Conservation (phyloP, 2,797 vertebrate genomes). For the Enteromius afrohamiltoni region DNA sequence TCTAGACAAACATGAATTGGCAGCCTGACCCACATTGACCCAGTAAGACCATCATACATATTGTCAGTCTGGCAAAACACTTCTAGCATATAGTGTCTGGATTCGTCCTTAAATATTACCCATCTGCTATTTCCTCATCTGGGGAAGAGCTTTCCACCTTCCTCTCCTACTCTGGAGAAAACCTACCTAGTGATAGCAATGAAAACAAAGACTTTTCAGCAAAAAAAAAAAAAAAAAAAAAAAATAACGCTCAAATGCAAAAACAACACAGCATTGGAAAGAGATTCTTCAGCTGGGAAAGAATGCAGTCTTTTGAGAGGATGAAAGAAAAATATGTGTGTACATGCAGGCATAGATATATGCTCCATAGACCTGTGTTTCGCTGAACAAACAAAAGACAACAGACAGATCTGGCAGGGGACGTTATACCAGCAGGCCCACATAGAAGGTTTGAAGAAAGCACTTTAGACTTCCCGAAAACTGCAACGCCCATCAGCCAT, state of each 20-base stretch:
- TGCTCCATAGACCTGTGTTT: neutral
- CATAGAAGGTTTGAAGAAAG: slow-evolving; percentile 14
- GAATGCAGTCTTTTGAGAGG: slow-evolving; percentile 29
- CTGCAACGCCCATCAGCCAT: neutral
- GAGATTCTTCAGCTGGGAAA: slow-evolving; percentile 37
- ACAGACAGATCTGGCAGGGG: neutral
- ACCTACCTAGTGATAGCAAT: slow-evolving; percentile 58
- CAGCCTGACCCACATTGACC: neutral
- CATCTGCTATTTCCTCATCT: slow-evolving; percentile 73
- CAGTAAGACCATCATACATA: slow-evolving; percentile 39
- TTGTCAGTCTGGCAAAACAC: slow-evolving; percentile 72
- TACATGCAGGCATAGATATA: slow-evolving; percentile 40
- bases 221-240: neutral
- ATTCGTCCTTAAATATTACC: slow-evolving; percentile 75
- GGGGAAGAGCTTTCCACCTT: slow-evolving; percentile 69
- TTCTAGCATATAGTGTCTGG: slow-evolving; percentile 70
- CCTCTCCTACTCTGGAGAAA: slow-evolving; percentile 69
- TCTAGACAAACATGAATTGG: slow-evolving; percentile 10
- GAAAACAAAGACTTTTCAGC: slow-evolving; percentile 13
- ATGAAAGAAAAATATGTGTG: slow-evolving; percentile 20
- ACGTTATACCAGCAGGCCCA: neutral
- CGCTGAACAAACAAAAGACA: slow-evolving; percentile 9
- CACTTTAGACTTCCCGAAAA: slow-evolving; percentile 7
- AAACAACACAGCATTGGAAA: slow-evolving; percentile 38
- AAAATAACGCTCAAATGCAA: slow-evolving; percentile 14